Evolutionary conservation across 2,888 invertebrate species (phyloP), one percentile per base, ranked within the genome.

Genomic region (Epinotia demarniana): DNA sequence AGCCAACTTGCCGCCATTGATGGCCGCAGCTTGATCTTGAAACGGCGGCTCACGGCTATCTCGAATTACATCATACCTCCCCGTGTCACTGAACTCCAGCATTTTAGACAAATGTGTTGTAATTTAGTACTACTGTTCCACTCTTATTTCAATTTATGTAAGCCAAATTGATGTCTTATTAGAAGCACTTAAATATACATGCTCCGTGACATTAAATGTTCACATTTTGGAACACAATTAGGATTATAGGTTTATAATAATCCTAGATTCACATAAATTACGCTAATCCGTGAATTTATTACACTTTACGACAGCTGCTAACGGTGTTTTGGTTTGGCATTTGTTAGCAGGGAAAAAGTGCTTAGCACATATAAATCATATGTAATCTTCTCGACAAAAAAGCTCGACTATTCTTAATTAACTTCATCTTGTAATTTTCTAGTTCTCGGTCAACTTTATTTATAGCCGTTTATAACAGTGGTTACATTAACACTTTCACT

Each of bases 241-340:
- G 72, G 69, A 62, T 78, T 78, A 79, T 79, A 66, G 72, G 53
- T 77, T 77, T 73, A 60, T 68, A 75, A 78, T 78, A 77, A 73
- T 72, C 72, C 74, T 77, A 77, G 72, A 79, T 74, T 77, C 69
- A 76, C 60, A 72, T 73, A 88, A 87, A 88, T 87, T 85, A 89
- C 81, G 82, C 84, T 87, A 90, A 90, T 87, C 88, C 85, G 72
- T 68, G 76, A 87, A 90, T 90, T 89, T 90, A 89, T 88, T 82
- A 80, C 81, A 77, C 75, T 77, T 79, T 86, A 81, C 80, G 81
- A 82, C 80, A 79, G 81, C 81, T 81, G 33, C 78, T 83, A 86
- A 85, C 85, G 82, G 85, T 80, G 58, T 60, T 55, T 67, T 72
- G 75, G 33, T 71, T 64, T 16, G 19, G 73, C 71, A 74, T 66